Evolutionary conservation across 2,888 invertebrate species (phyloP).

Genomic region (Nephrocerus scutellatus): DNA sequence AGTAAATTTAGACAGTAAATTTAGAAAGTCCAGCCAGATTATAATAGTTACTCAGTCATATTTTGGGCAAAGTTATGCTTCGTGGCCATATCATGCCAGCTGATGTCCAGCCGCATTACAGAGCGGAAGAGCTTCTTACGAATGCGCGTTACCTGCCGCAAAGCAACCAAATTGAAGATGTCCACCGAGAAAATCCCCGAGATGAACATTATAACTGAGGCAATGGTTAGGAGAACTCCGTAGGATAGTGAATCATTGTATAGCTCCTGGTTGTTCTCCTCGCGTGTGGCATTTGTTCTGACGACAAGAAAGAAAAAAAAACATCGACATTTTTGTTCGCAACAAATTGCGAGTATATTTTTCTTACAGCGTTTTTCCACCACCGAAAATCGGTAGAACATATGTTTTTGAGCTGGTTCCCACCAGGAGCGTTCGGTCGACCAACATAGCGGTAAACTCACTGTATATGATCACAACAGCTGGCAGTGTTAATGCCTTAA

Average conservation of each 20-base stretch:
- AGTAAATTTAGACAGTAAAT: too few relatives aligned
- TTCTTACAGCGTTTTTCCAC: constrained; percentile 55
- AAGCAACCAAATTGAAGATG: constrained; percentile 59
- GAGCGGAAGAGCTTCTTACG: constrained; percentile 56
- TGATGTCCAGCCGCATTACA: constrained; percentile 63
- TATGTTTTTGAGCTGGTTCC: constrained; percentile 56
- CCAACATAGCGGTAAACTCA: constrained; percentile 63
- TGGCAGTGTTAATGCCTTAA: constrained; percentile 61
- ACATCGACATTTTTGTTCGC: neutral
- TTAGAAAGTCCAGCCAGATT: too few relatives aligned
- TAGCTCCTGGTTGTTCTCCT: constrained; percentile 55
- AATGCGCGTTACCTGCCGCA: constrained; percentile 58
- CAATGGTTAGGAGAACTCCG: constrained; percentile 55
- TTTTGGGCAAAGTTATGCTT: constrained; percentile 67
- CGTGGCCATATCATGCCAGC: constrained; percentile 66
- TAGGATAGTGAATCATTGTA: constrained; percentile 61
- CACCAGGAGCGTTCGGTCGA: constrained; percentile 56
- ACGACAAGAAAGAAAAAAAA: neutral
- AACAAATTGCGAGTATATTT: constrained; percentile 1
- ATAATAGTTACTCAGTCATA: constrained; percentile 65
- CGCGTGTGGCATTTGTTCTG: constrained; percentile 52
- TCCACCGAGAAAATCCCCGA: constrained; percentile 60
- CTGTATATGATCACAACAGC: constrained; percentile 65
- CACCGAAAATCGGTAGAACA: constrained; percentile 56
- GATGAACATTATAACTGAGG: constrained; percentile 56